phyloP scores from a whole-genome alignment of 2,888 invertebrate species.

The Bugula neritina region DNA sequence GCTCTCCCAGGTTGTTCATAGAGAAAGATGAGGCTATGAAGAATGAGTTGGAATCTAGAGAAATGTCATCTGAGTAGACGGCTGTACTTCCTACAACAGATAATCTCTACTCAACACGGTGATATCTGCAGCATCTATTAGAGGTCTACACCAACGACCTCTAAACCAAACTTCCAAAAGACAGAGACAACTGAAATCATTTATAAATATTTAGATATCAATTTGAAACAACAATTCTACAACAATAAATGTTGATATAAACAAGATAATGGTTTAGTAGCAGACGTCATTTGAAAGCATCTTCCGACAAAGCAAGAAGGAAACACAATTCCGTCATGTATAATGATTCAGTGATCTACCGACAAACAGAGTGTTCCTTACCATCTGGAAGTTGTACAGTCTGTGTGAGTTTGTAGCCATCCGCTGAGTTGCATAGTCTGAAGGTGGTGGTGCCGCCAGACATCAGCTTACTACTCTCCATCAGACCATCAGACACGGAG shows the following conservation, averaged over 20 bases:
- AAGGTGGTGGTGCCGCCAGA: neutral
- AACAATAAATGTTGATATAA: too few relatives aligned
- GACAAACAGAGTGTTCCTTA: neutral
- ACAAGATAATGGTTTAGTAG: too few relatives aligned
- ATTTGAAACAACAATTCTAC: too few relatives aligned
- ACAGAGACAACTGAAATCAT: too few relatives aligned
- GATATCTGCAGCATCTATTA: neutral
- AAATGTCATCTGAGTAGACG: neutral
- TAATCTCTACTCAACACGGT: too few relatives aligned
- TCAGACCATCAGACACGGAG: neutral
- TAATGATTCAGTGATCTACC: too few relatives aligned
- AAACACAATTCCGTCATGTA: too few relatives aligned
- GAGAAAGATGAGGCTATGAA: constrained; percentile 22
- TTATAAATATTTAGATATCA: too few relatives aligned
- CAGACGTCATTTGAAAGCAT: too few relatives aligned
- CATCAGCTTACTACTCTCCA: constrained; percentile 11
- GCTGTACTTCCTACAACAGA: neutral
- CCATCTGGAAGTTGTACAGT: neutral
- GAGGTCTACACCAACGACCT: too few relatives aligned
- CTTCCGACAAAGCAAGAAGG: too few relatives aligned
- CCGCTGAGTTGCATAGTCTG: constrained; percentile 23
- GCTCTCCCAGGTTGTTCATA: neutral
- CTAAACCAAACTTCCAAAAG: too few relatives aligned
- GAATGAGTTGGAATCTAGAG: constrained; percentile 5
- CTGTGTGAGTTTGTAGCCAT: constrained; percentile 7